Conservation (phyloP, 2,113 vertebrate genomes). For the Ardeotis arabs region DNA sequence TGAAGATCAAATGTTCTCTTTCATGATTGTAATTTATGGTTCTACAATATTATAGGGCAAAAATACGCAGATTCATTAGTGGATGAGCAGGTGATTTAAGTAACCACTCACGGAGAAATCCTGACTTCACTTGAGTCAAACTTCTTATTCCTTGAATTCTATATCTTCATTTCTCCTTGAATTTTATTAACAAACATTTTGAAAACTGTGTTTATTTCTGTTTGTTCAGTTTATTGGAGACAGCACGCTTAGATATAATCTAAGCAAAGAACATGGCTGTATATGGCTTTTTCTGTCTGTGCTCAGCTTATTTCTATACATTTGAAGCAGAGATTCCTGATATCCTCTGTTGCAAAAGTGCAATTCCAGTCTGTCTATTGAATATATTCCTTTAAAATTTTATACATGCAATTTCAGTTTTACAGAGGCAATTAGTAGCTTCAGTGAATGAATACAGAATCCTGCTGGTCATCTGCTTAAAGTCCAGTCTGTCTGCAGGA, state of each 20-base stretch:
- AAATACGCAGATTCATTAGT: neutral
- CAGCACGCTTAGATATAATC: neutral
- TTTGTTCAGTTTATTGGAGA: neutral
- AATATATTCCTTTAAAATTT: neutral
- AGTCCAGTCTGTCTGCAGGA: neutral
- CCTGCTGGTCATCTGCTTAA: neutral
- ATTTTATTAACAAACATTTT: neutral
- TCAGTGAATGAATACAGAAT: neutral
- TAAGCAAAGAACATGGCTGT: neutral
- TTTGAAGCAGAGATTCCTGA: neutral
- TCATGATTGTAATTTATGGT: neutral
- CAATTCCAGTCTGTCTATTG: neutral
- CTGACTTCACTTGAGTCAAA: neutral
- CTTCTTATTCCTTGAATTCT: neutral
- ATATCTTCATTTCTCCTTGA: neutral
- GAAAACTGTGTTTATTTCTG: neutral
- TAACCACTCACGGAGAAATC: neutral
- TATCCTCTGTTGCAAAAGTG: neutral
- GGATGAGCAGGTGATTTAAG: neutral
- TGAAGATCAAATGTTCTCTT: neutral
- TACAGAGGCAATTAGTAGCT: neutral
- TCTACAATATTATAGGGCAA: neutral
- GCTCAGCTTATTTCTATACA: neutral
- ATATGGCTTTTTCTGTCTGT: neutral
- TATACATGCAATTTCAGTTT: neutral